phyloP scores from a whole-genome alignment of 2,888 invertebrate genomes.

The Antitype chi region DNA sequence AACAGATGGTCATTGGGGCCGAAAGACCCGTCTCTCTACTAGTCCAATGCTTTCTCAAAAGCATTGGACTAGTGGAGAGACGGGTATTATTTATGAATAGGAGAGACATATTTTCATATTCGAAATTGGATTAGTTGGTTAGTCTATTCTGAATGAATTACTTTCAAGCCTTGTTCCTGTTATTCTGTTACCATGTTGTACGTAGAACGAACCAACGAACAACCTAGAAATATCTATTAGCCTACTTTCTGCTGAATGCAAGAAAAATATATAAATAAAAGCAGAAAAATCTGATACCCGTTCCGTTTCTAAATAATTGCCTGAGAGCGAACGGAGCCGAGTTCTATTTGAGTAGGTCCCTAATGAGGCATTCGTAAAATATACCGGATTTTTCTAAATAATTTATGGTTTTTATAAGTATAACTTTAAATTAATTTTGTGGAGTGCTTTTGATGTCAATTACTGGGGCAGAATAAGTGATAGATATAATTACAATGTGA shows the following conservation, averaged over 20 bases:
- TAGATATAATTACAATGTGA: constrained; percentile 16
- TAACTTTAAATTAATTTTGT: constrained; percentile 31
- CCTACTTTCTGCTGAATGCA: constrained; percentile 6
- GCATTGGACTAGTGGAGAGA: too few species aligned
- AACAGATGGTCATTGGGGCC: too few species aligned
- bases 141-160: background rate
- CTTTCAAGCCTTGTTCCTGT: too few species aligned
- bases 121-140: background rate
- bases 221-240: constrained; percentile 5
- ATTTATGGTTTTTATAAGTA: constrained; percentile 41
- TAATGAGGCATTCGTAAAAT: constrained; percentile 51
- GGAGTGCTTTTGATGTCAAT: constrained; percentile 26
- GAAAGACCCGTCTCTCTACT: too few species aligned
- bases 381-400: constrained; percentile 12
- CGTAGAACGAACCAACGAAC: background rate
- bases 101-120: background rate
- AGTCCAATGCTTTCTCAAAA: too few species aligned
- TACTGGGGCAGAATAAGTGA: constrained; percentile 36
- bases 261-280: constrained; percentile 23
- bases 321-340: constrained; percentile 8
- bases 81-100: too few species aligned
- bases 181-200: background rate
- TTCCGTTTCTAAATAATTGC: constrained; percentile 48
- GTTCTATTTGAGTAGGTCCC: constrained; percentile 26
- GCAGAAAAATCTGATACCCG: constrained; percentile 6